Conservation (phyloP, 2,113 vertebrate species). For the Nycticebus coucang region DNA sequence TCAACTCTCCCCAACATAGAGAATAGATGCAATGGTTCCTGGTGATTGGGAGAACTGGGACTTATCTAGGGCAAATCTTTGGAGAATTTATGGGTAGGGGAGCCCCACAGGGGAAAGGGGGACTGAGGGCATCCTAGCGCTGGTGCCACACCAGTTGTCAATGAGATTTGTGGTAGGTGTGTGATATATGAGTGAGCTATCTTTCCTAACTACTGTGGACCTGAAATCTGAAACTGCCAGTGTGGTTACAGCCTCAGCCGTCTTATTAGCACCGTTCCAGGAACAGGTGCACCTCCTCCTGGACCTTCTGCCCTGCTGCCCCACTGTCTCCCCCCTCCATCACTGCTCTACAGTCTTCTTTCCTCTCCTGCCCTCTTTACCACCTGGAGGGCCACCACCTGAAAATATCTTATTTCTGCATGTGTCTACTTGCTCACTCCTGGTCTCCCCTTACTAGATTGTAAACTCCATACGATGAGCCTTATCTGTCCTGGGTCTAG, state of each 20-base stretch:
- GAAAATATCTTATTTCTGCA: neutral
- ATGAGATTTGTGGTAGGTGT: accelerated
- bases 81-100: too few species aligned
- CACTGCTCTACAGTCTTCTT: neutral
- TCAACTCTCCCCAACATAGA: neutral
- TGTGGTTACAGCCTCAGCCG: neutral
- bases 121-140: neutral
- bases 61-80: neutral
- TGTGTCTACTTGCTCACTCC: neutral
- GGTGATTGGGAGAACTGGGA: neutral
- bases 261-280: neutral
- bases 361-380: too few species aligned
- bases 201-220: neutral
- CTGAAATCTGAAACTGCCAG: neutral
- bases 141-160: neutral
- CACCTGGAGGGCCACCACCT: neutral
- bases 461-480: neutral
- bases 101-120: neutral
- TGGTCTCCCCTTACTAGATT: neutral
- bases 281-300: neutral
- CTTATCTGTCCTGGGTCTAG: slow-evolving; percentile 7
- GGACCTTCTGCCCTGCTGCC: neutral
- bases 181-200: accelerated
- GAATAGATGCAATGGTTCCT: neutral
- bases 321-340: neutral